phyloP scores from a whole-genome alignment of 2,113 vertebrate genomes.

The Dascyllus trimaculatus region DNA sequence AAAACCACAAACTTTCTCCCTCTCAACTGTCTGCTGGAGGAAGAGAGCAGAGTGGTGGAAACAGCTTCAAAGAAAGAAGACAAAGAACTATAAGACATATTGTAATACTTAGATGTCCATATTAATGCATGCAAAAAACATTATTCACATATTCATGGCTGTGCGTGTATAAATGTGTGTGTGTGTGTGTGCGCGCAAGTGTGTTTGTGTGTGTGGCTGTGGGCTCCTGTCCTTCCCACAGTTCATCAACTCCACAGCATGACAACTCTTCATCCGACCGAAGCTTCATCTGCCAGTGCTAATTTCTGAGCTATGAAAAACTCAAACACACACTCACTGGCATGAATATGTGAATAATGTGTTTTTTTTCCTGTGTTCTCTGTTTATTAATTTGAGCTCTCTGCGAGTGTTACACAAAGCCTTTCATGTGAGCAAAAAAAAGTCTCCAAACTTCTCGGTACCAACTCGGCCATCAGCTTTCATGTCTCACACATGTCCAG shows the following conservation, averaged over 20 bases:
- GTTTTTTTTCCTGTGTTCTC: constrained; percentile 17
- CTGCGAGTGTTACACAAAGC: not conserved
- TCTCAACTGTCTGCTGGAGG: not conserved
- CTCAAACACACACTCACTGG: constrained; percentile 49
- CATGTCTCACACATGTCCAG: constrained; percentile 12
- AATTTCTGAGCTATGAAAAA: constrained; percentile 83
- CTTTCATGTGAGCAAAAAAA: no score
- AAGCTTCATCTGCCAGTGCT: constrained; percentile 92
- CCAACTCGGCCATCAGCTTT: not conserved
- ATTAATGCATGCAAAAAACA: constrained; percentile 50
- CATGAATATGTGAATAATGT: constrained; percentile 45
- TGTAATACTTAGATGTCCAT: constrained; percentile 45
- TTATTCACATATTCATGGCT: constrained; percentile 59
- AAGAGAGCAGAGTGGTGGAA: not conserved
- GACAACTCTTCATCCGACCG: constrained; percentile 89
- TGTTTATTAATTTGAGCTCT: constrained; percentile 30
- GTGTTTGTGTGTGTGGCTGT: constrained; percentile 84
- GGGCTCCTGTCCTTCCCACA: constrained; percentile 96
- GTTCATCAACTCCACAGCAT: constrained; percentile 99
- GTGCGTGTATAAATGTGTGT: constrained; percentile 30
- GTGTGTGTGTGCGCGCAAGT: constrained; percentile 16
- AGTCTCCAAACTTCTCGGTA: not conserved
- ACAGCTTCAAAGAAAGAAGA: constrained; percentile 7
- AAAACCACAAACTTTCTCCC: constrained; percentile 2
- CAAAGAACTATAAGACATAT: constrained; percentile 41